Base-by-base conservation (phyloP, 2,888 invertebrate species). In the Philereme vetulata region DNA sequence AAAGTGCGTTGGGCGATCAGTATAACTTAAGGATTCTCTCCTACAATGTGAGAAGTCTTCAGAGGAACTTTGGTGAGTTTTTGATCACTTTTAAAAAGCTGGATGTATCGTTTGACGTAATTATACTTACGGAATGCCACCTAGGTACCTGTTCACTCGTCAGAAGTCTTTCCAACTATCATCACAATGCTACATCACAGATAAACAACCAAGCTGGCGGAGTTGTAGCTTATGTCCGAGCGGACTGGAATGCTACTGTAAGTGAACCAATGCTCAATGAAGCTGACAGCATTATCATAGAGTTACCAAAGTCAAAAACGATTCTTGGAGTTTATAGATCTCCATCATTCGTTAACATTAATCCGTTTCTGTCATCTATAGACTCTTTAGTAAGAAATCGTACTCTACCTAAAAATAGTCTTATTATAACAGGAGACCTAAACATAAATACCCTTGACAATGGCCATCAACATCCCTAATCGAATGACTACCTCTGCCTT, bases 111-210 rank as follows among this genome's bases (percentile, higher is more conserved):
- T 51, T 42, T 42, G 50, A 51, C 10, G 21, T 51, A 32, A 42
- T 51, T 9, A 42, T 51, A 5, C 42, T 51, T 5, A 51, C 50
- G 8, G 50, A 51, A 9, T 51, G 50, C 21, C 50, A 51, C 11
- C 40, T 51, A 5, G 50, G 50, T 2, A 32, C 32, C 9, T 51
- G 42, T 40, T 4, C 42, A 3, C 9, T 51, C 0, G 5, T 51
- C 4, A 9, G 50, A 9, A 32, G 5, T 9, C 7, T 51, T 42
- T 10, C 50, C 2, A 7, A 9, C 4, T 51, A 51, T n/a, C 5
- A 0, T 42, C 38, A 51, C 32, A 42, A 40, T n/a, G 9, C 42
- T 9, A 42, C 50, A 40, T 40, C 38, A n/a, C 32, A 5, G 2
- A 7, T 51, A 7, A 51, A 40, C 8, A 51, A 51, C 32, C 21